Percentiles rank a stretch among this genome's conserved stretches.
These are phyloP conservation scores for Neodiprion fabricii DNA, from an alignment of 1,140 invertebrate genomes.

Conservation along the genomic window DNA sequence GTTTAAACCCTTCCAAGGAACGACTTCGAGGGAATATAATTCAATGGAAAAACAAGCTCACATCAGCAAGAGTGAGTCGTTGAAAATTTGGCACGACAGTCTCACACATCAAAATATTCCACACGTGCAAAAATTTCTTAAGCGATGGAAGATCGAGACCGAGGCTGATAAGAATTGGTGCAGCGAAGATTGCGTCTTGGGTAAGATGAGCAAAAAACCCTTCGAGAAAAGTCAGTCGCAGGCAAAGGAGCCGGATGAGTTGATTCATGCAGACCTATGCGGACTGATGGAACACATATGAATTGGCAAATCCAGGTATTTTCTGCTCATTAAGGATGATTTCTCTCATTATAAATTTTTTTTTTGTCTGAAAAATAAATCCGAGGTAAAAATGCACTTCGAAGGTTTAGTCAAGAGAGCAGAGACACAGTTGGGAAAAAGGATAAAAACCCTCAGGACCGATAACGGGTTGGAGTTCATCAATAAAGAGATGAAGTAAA, in stretches of 20 bases:
- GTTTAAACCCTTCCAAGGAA: not conserved
- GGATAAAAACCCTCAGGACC: conserved; percentile 36
- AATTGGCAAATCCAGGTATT: conserved; percentile 30
- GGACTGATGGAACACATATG: conserved; percentile 32
- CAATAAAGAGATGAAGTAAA: conserved; percentile 18
- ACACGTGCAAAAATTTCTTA: conserved; percentile 42
- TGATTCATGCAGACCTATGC: conserved; percentile 37
- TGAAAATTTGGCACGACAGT: conserved; percentile 48
- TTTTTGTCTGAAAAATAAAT: conserved; percentile 32
- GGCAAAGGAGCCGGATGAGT: conserved; percentile 20
- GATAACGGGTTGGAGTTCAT: conserved; percentile 31
- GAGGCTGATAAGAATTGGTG: conserved; percentile 23
- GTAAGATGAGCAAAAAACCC: conserved; percentile 25
- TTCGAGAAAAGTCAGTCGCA: conserved; percentile 17
- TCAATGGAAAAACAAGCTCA: not conserved
- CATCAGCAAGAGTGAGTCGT: not conserved
- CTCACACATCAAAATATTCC: conserved; percentile 51
- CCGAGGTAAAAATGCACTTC: conserved; percentile 22
- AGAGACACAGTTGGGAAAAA: conserved; percentile 44
- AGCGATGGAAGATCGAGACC: conserved; percentile 38
- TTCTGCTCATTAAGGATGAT: conserved; percentile 37
- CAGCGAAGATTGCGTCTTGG: conserved; percentile 25
- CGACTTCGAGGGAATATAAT: not conserved
- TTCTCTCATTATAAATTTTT: conserved; percentile 30
- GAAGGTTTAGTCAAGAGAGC: conserved; percentile 17